These are phyloP conservation scores for Balaeniceps rex DNA, from an alignment of 2,113 vertebrate genomes.

Conservation along the genomic window DNA sequence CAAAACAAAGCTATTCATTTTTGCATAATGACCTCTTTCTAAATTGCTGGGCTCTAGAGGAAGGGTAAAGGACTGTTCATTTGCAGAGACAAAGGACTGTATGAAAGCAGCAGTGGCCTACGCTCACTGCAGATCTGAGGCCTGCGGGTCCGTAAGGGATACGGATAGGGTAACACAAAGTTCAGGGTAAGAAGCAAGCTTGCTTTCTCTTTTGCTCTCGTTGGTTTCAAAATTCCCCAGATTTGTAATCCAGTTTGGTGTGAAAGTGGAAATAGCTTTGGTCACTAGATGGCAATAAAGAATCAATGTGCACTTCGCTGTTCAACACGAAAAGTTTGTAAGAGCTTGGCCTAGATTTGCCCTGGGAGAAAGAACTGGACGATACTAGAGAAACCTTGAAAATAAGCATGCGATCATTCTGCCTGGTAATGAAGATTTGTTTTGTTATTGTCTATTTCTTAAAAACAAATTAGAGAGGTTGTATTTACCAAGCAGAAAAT, in stretches of 20 bases:
- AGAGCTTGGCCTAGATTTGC: not conserved
- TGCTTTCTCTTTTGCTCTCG: not conserved
- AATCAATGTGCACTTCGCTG: not conserved
- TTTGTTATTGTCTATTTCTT: not conserved
- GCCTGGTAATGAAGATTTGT: not conserved
- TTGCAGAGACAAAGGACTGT: not conserved
- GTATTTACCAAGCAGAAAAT: not conserved
- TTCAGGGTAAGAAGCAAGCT: too few species aligned
- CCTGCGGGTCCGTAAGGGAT: not conserved
- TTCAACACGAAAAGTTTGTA: accelerated
- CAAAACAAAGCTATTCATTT: not conserved
- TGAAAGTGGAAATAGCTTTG: not conserved
- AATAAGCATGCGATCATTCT: not conserved
- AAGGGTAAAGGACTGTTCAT: too few species aligned
- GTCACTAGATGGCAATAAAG: constrained; percentile 33
- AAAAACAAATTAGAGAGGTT: not conserved
- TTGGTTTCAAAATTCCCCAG: not conserved
- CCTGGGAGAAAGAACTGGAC: too few species aligned
- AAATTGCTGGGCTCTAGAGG: too few species aligned
- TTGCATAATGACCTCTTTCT: not conserved
- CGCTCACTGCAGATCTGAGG: accelerated
- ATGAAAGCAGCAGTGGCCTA: not conserved
- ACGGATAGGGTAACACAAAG: accelerated
- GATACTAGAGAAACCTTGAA: not conserved
- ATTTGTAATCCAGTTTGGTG: not conserved